These are phyloP conservation scores for Rosalia funebris DNA, from an alignment of 2,888 invertebrate species.

Conservation along the genomic window DNA sequence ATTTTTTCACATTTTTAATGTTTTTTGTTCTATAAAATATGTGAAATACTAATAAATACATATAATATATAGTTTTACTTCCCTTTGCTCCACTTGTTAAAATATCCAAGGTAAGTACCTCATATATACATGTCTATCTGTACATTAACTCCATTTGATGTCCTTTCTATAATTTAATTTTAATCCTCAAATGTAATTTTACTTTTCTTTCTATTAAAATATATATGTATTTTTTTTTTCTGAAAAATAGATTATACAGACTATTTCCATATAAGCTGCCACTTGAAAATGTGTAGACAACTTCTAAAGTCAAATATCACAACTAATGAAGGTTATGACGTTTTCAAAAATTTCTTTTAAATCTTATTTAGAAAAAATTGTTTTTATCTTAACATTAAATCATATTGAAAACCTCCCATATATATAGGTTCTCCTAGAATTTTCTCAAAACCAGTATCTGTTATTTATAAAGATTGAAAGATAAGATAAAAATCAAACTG, in stretches of 20 bases:
- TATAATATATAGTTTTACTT: slow-evolving; percentile 10
- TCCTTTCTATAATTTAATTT: not conserved
- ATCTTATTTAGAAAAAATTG: too few species aligned
- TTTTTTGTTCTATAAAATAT: slow-evolving; percentile 58
- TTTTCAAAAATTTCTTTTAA: too few species aligned
- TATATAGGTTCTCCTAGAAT: too few species aligned
- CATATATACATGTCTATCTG: not conserved
- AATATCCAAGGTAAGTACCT: not conserved
- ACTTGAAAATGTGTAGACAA: too few species aligned
- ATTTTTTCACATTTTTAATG: slow-evolving; percentile 61
- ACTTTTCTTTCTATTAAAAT: not conserved
- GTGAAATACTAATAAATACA: slow-evolving; percentile 58
- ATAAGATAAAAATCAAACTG: too few species aligned
- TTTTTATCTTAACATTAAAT: too few species aligned
- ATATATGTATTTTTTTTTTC: not conserved
- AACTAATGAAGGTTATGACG: too few species aligned
- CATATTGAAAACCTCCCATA: too few species aligned
- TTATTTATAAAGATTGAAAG: too few species aligned
- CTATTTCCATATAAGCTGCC: too few species aligned
- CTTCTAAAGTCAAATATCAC: too few species aligned
- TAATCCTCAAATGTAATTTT: not conserved
- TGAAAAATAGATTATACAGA: not conserved
- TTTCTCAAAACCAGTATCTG: too few species aligned
- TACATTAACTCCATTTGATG: not conserved
- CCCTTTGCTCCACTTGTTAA: not conserved